Percentiles rank a stretch among this genome's conserved stretches.
Evolutionary conservation across 53 echinoderm and acorn worm genomes (phyloP).

Genomic region (Apostichopus leukothele): DNA sequence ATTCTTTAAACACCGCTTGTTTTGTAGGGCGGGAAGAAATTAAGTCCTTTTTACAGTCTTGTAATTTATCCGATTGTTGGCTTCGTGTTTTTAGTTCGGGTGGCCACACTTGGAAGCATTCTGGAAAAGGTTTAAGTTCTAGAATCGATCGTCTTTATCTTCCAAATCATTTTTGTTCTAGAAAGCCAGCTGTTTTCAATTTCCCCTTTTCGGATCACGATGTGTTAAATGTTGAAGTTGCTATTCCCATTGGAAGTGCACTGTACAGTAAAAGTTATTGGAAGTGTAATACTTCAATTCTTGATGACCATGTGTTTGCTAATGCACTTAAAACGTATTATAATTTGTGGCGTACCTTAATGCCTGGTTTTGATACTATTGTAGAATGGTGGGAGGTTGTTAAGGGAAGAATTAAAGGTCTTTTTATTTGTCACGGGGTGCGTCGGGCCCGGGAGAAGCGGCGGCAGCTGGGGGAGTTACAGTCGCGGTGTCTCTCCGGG

Average conservation of each 20-base stretch:
- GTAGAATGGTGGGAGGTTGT: slow-evolving; percentile 4
- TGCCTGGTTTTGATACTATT: not conserved
- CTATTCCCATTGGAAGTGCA: no score
- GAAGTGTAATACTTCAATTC: slow-evolving; percentile 27
- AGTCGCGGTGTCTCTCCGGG: no score
- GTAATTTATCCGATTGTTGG: not conserved
- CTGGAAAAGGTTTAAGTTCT: not conserved
- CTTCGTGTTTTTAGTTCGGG: no score
- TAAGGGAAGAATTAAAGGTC: not conserved
- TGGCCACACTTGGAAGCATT: not conserved
- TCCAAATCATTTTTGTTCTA: no score
- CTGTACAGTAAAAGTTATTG: no score
- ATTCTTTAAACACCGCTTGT: not conserved
- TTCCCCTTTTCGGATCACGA: not conserved
- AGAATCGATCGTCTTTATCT: slow-evolving; percentile 22
- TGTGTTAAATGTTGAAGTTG: no score
- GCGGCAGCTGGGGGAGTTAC: no score
- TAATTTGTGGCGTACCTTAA: not conserved
- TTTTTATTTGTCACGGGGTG: not conserved
- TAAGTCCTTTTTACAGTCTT: not conserved
- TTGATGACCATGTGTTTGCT: not conserved
- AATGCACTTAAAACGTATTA: not conserved
- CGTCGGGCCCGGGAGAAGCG: no score
- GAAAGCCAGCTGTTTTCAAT: not conserved
- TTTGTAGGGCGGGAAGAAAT: not conserved